Evolutionary conservation across 1,140 invertebrate species (phyloP).

Genomic region (Dendrolimus punctatus): DNA sequence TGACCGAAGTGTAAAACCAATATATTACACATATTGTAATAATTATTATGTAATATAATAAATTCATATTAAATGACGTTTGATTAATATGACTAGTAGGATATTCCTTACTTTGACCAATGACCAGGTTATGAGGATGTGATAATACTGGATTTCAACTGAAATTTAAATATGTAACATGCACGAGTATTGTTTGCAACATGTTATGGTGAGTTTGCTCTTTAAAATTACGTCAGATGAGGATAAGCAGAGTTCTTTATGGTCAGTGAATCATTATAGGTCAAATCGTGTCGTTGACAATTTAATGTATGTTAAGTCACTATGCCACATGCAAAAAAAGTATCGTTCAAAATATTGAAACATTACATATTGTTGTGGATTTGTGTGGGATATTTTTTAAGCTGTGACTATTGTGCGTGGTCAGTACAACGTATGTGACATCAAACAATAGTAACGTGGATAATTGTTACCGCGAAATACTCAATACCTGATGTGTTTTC

Average conservation of each 20-base stretch:
- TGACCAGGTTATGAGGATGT: too few species aligned
- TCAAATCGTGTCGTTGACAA: conserved; percentile 61
- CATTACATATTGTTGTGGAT: conserved; percentile 13
- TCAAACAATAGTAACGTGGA: conserved; percentile 49
- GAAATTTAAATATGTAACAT: too few species aligned
- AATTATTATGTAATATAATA: too few species aligned
- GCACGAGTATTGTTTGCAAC: not conserved
- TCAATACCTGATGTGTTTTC: conserved; percentile 27
- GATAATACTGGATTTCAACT: too few species aligned
- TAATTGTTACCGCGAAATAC: conserved; percentile 46
- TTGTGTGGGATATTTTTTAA: conserved; percentile 29
- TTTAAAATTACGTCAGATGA: conserved; percentile 51
- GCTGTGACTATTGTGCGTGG: conserved; percentile 35
- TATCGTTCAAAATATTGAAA: conserved; percentile 20
- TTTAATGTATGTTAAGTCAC: conserved; percentile 56
- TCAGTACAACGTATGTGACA: conserved; percentile 34
- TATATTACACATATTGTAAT: too few species aligned
- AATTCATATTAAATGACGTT: too few species aligned
- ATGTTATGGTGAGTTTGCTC: conserved; percentile 23
- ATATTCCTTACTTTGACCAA: too few species aligned
- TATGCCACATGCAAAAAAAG: conserved; percentile 32
- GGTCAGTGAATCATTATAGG: conserved; percentile 62
- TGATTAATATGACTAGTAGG: too few species aligned
- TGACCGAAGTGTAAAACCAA: too few species aligned
- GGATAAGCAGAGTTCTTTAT: conserved; percentile 53